These are phyloP conservation scores for Nematolebias whitei DNA, from an alignment of 2,113 vertebrate genomes.

Conservation along the genomic window DNA sequence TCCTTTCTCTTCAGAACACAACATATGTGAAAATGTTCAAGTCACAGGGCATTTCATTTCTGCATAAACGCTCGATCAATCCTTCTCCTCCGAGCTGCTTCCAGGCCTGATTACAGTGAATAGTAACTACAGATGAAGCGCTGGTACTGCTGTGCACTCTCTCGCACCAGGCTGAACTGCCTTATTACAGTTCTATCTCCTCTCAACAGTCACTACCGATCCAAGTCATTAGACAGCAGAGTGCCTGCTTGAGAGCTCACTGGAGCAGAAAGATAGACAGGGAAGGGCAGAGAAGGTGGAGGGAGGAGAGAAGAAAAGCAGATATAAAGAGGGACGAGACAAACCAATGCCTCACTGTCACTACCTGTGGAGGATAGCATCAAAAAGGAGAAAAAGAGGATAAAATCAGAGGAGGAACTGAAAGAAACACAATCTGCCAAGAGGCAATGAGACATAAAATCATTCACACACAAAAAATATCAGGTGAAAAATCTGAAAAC, in stretches of 20 bases:
- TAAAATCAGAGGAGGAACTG: background rate
- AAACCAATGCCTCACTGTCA: conserved; percentile 42
- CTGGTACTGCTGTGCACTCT: conserved; percentile 25
- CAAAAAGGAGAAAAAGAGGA: conserved; percentile 7
- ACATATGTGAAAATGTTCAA: conserved; percentile 16
- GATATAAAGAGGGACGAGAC: conserved; percentile 43
- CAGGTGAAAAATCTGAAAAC: conserved; percentile 16
- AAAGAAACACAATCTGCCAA: background rate
- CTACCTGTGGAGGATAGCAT: conserved; percentile 12
- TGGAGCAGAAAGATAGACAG: conserved; percentile 56
- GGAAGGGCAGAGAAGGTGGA: background rate
- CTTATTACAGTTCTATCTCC: conserved; percentile 71
- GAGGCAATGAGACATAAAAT: conserved; percentile 3
- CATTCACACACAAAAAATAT: conserved; percentile 3
- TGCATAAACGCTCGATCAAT: conserved; percentile 11
- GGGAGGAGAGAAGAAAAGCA: conserved; percentile 2
- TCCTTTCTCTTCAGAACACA: background rate
- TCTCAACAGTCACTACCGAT: conserved; percentile 64
- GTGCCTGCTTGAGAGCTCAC: conserved; percentile 62
- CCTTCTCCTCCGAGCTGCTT: conserved; percentile 26
- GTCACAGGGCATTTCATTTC: conserved; percentile 24
- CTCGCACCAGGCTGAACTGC: conserved; percentile 23
- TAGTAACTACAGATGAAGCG: conserved; percentile 21
- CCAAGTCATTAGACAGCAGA: conserved; percentile 71
- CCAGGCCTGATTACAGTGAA: conserved; percentile 16